Percentiles rank a stretch among this genome's conserved stretches.
Conservation (phyloP, 2,797 vertebrate genomes). For the Spondyliosoma cantharus region DNA sequence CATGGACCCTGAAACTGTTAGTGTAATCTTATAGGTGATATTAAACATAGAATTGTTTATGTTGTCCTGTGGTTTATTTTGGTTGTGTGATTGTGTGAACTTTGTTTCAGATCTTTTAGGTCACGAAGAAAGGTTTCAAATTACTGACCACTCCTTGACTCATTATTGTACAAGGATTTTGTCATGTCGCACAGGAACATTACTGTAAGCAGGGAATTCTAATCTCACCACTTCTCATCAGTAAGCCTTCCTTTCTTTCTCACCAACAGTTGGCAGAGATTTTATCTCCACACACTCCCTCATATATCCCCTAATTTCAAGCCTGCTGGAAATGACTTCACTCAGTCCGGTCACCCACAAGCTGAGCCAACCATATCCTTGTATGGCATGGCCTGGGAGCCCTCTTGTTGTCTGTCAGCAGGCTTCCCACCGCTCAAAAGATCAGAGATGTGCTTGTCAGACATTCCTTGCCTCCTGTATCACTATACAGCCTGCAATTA, state of each 20-base stretch:
- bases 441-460: constrained; percentile 71
- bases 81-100: neutral
- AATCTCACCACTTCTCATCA: no score
- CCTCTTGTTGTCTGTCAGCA: constrained; percentile 49
- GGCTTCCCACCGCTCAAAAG: constrained; percentile 42
- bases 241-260: neutral
- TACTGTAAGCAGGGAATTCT: constrained; percentile 7
- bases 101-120: neutral
- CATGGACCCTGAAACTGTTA: neutral
- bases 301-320: constrained; percentile 35
- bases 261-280: constrained; percentile 8
- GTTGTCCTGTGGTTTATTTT: neutral
- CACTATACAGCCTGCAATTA: constrained; percentile 80
- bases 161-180: neutral
- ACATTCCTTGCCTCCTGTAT: constrained; percentile 77
- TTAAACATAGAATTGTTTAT: neutral
- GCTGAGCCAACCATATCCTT: constrained; percentile 10
- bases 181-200: neutral
- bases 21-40: neutral
- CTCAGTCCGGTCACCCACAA: constrained; percentile 37
- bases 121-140: neutral
- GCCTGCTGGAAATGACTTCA: constrained; percentile 48
- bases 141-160: neutral
- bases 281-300: constrained; percentile 4
- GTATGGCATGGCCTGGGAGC: constrained; percentile 27